A percentile compares a stretch with the other conserved stretches of the same genome.
phyloP scores from a whole-genome alignment of 2,888 invertebrate genomes.

The Gortyna flavago region DNA sequence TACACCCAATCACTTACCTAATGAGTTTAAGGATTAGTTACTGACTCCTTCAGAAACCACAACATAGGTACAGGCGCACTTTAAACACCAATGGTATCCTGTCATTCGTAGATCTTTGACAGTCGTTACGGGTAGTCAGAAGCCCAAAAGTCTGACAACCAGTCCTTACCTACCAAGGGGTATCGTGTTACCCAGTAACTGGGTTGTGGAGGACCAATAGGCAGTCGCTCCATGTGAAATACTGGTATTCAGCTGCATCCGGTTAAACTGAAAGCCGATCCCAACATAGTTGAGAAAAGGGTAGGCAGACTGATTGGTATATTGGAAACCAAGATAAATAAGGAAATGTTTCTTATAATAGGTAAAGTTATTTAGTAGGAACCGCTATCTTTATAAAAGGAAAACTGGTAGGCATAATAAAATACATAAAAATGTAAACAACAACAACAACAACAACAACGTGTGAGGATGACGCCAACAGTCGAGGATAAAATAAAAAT shows the following conservation, averaged over 20 bases:
- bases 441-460: background rate
- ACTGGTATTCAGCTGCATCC: background rate
- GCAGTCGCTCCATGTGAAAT: background rate
- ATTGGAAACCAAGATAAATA: background rate
- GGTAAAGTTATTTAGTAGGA: background rate
- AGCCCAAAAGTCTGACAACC: background rate
- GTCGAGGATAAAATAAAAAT: background rate
- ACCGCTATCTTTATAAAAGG: background rate
- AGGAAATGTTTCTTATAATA: too few relatives aligned
- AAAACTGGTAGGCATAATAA: background rate
- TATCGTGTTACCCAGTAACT: background rate
- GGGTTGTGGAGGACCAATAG: background rate
- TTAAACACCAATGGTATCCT: background rate
- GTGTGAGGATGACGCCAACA: background rate
- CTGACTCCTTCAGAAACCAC: background rate
- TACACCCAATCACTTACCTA: background rate
- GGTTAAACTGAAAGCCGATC: background rate
- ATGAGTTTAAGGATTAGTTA: background rate
- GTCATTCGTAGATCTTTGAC: background rate
- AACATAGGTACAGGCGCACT: background rate
- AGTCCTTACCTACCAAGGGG: background rate
- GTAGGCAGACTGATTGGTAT: background rate
- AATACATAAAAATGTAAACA: background rate
- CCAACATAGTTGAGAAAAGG: background rate
- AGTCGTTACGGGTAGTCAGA: background rate